phyloP scores from a whole-genome alignment of 2,113 vertebrate genomes.

The Rattus rattus region DNA sequence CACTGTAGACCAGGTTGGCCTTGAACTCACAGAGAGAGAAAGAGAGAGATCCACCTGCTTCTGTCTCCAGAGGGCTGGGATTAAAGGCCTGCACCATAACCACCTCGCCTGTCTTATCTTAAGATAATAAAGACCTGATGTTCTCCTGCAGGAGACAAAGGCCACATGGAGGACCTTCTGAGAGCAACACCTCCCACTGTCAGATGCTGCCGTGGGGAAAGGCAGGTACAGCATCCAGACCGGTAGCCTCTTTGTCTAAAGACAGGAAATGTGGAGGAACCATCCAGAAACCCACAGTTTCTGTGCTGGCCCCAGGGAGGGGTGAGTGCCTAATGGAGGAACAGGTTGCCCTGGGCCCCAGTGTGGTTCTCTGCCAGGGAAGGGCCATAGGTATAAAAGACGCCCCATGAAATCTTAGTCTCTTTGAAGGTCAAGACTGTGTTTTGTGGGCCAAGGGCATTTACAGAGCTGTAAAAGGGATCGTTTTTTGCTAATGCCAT shows the following conservation, averaged over 20 bases:
- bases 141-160: conserved; percentile 84
- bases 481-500: conserved; percentile 59
- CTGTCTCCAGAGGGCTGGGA: background rate
- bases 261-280: conserved; percentile 12
- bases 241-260: conserved; percentile 74
- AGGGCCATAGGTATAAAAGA: background rate
- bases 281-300: fast-evolving
- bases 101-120: background rate
- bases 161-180: conserved; percentile 86
- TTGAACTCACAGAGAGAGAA: background rate
- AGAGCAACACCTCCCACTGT: conserved; percentile 73
- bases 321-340: background rate
- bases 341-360: no score
- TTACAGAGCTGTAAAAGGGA: conserved; percentile 55
- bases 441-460: conserved; percentile 32
- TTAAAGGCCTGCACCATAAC: background rate
- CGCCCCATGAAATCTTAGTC: background rate
- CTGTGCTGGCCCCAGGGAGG: background rate
- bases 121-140: background rate
- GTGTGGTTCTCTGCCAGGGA: background rate
- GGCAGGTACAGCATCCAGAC: background rate
- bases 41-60: background rate
- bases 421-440: conserved; percentile 61
- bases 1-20: background rate
- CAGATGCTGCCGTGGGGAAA: conserved; percentile 57